Evolutionary conservation across 2,113 vertebrate species (phyloP).

Genomic region (Acrocephalus arundinaceus): DNA sequence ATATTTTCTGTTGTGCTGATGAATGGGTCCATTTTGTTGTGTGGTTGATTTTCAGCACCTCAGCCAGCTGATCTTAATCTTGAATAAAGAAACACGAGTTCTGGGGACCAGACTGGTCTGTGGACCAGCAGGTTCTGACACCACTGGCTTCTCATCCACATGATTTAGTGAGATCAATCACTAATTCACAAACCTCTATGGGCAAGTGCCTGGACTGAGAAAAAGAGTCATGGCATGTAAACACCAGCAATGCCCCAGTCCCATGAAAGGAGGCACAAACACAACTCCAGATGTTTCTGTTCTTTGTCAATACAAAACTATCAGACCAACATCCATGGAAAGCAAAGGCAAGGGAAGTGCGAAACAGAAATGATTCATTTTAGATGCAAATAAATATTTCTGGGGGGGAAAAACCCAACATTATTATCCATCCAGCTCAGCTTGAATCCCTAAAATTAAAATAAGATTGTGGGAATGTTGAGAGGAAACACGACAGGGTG

Average conservation of each 20-base stretch:
- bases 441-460: neutral
- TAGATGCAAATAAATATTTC: neutral
- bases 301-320: neutral
- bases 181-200: neutral
- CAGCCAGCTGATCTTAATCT: neutral
- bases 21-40: neutral
- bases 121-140: neutral
- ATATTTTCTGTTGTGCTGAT: neutral
- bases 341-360: neutral
- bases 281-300: neutral
- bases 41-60: neutral
- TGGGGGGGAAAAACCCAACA: rapidly evolving
- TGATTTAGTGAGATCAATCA: neutral
- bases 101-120: neutral
- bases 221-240: neutral
- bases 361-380: neutral
- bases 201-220: neutral
- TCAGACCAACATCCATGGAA: neutral
- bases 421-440: neutral
- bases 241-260: neutral
- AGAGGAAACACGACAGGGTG: neutral
- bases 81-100: neutral
- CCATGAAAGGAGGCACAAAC: neutral
- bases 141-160: neutral
- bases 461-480: neutral